A percentile compares a stretch with the other conserved stretches of the same genome.
Conservation (phyloP, 1,140 invertebrate species). For the Heliconius congener region DNA sequence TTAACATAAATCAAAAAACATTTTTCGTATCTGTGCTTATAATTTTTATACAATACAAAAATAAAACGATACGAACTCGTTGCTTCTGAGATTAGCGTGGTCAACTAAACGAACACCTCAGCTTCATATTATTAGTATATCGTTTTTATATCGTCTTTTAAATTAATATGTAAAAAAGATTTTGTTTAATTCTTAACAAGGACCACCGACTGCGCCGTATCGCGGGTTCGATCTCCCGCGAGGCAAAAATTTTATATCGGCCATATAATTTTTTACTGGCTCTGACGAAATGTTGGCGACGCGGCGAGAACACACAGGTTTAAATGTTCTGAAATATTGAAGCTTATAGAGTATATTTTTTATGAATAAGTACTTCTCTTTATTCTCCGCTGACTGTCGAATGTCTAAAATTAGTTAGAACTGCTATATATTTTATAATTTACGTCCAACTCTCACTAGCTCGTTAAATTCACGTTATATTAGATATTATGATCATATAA, state of each 20-base stretch:
- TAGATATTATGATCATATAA: too few species aligned
- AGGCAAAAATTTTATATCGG: slow-evolving; percentile 1
- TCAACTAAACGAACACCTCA: too few species aligned
- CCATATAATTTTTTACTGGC: slow-evolving; percentile 1
- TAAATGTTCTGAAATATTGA: not conserved
- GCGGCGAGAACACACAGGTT: not conserved
- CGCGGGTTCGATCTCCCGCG: slow-evolving; percentile 11
- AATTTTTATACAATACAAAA: too few species aligned
- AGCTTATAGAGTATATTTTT: not conserved
- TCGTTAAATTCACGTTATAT: too few species aligned
- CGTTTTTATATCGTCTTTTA: not conserved
- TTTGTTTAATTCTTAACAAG: not conserved
- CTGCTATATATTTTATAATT: too few species aligned
- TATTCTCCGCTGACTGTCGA: not conserved
- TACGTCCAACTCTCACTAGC: too few species aligned
- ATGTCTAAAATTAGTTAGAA: too few species aligned
- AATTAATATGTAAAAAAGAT: slow-evolving; percentile 4
- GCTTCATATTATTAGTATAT: too few species aligned
- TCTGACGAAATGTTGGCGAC: not conserved
- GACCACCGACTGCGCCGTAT: slow-evolving; percentile 7
- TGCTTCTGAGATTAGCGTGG: too few species aligned
- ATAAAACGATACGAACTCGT: too few species aligned
- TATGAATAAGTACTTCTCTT: not conserved
- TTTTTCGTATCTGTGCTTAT: too few species aligned
- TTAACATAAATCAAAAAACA: too few species aligned